Base-by-base conservation (phyloP, 2,888 invertebrate genomes). In the Caenorhabditis doughertyi region DNA sequence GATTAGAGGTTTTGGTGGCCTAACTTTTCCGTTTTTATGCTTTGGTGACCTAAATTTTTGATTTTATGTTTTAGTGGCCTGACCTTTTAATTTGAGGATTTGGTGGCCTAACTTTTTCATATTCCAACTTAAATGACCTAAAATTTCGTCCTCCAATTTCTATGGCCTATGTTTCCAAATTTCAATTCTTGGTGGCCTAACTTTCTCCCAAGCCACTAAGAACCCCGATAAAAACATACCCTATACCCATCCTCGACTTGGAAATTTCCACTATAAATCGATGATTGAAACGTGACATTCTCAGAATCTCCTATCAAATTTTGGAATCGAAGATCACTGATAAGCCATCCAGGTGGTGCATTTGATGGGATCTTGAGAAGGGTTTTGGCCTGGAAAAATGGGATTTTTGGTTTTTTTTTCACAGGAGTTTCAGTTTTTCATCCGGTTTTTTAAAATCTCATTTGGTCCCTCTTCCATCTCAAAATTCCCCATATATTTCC, bases 241-340 rank as follows among this genome's bases (percentile, higher is more conserved):
- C 58, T 56, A 16, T 18, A 2, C 4, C 77, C 76, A 68, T 82
- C 55, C 25, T 72, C 77, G 18, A 82, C 65, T 55, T 47, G 23
- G 35, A 82, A 82, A 18, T 29, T 35, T 13, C 51, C 25, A 25
- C 74, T 70, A 25, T 35, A 82, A 11, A 77, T 56, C 11, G 76
- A 76, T 13, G 56, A 35, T 39, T 82, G 81, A 1, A 82, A 21
- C 3, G 39, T 51, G 29, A 68, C 77, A n/a, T 23, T 42, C 47
- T 82, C 77, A 23, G 44, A 11, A 8, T 67, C 23, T 11, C 47
- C 42, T 1, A 82, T 76, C 2, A 82, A 23, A 25, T 68, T 67
- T 23, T 82, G 76, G 56, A 72, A 77, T 27, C 55, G 71, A 8
- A 82, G 25, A 60, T 82, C 81, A 23, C 62, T 55, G 16, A 82